These are phyloP conservation scores for Lasioglossum baleicum DNA, from an alignment of 1,140 invertebrate species.

Conservation along the genomic window DNA sequence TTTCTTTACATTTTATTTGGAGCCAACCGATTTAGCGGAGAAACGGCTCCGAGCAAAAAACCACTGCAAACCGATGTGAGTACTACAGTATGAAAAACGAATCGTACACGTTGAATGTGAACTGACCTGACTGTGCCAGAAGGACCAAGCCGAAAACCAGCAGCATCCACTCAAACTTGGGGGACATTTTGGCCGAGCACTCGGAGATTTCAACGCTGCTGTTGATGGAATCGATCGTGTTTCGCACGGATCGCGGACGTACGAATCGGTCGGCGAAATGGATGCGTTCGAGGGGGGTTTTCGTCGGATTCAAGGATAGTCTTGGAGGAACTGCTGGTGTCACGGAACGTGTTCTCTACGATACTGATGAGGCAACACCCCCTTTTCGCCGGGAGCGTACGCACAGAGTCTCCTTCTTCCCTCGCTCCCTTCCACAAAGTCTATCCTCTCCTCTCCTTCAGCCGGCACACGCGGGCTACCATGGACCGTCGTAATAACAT, in stretches of 20 bases:
- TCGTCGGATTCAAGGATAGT: not conserved
- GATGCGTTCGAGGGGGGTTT: not conserved
- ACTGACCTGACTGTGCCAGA: constrained; percentile 51
- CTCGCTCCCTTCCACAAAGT: not conserved
- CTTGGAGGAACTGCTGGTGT: constrained; percentile 25
- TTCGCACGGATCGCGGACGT: not conserved
- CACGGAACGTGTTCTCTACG: constrained; percentile 48
- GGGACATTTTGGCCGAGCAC: constrained; percentile 29
- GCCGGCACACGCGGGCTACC: not conserved
- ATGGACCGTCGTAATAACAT: constrained; percentile 24
- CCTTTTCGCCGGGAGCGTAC: constrained; percentile 42
- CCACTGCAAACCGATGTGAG: too few species aligned
- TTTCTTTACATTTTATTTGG: too few species aligned
- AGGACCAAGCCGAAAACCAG: constrained; percentile 36
- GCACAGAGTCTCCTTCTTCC: constrained; percentile 24
- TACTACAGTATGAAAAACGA: too few species aligned
- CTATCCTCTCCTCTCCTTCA: not conserved
- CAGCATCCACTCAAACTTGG: not conserved
- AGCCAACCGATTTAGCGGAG: too few species aligned
- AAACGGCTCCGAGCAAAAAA: too few species aligned
- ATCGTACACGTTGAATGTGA: not conserved
- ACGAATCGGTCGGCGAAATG: too few species aligned
- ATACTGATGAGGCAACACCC: constrained; percentile 59
- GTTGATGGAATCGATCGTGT: not conserved
- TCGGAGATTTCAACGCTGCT: not conserved